Base-by-base conservation (phyloP, 2,888 invertebrate genomes). In the Dolichopus griseipennis region DNA sequence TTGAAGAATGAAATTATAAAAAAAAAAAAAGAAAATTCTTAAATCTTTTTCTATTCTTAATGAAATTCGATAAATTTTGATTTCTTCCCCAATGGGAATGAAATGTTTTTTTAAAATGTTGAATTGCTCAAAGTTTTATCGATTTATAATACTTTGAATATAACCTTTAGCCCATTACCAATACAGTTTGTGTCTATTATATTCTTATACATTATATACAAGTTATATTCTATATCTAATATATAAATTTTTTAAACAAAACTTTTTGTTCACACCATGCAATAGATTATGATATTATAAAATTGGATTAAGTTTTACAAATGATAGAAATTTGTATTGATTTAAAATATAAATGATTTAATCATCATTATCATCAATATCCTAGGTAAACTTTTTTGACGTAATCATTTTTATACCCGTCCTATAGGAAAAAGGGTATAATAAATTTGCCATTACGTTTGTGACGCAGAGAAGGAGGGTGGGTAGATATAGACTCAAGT, bases 281-380 rank as follows among this genome's bases (percentile, higher is more conserved):
- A 27, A 27, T 52, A 15, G 52, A 7, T 18, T 12, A 18, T 15
- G 52, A 6, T 52, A n/a, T 1, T 18, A 52, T 52, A n/a, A 52
- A 52, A 52, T 52, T 52, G 52, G 52, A 52, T 52, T 52, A 52
- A 52, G 52, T 52, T 52, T 52, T 52, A 52, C n/a, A 52, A 52
- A 52, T 52, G 52, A 18, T 52, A 18, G n/a, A 52, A 52, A 52
- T 52, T 52, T 52, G 18, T 52, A 18, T 52, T 52, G 15, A 12
- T 52, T 52, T 18, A 18, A 41, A 1, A 41, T 41, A 41, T 27
- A 27, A 27, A 27, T 27, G 27, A 27, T 27, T 27, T 5, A 27
- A 27, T 27, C 2, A 27, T 27, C 27, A 27, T 27, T 27, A 27
- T 27, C 27, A 27, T 27, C 5, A 27, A 27, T 27, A 27, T 37